These are phyloP conservation scores for Diplosoma virens DNA, from an alignment of 23 tunicate species.

Conservation along the genomic window DNA sequence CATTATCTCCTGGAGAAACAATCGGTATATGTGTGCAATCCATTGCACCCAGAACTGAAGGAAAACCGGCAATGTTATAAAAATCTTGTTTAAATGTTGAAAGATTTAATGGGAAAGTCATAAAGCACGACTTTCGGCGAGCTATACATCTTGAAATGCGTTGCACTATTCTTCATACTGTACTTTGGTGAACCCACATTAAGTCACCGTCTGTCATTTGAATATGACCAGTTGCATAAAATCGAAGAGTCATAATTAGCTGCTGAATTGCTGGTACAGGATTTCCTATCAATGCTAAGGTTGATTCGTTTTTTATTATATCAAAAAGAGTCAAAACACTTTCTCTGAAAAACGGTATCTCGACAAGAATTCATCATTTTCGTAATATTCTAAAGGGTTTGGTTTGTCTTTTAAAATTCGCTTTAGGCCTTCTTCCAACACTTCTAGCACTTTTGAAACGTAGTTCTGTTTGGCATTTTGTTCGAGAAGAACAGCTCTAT, in stretches of 20 bases:
- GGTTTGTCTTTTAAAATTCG: no score
- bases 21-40: conserved; percentile 60
- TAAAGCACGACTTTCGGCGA: background rate
- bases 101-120: conserved; percentile 12
- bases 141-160: conserved; percentile 15
- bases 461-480: no score
- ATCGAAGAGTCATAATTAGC: background rate
- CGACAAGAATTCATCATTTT: no score
- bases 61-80: conserved; percentile 27
- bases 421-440: no score
- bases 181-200: conserved; percentile 6
- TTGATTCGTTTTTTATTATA: no score
- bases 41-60: conserved; percentile 47
- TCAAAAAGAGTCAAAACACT: no score
- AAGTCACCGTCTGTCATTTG: conserved; percentile 34
- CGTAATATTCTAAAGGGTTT: no score
- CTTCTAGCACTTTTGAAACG: no score
- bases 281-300: no score
- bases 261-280: conserved; percentile 10
- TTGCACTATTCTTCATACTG: conserved; percentile 6
- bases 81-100: background rate
- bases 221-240: conserved; percentile 26
- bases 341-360: no score
- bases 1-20: conserved; percentile 38
- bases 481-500: no score